Percentiles rank a stretch among this genome's conserved stretches.
These are phyloP conservation scores for Lerista edwardsae DNA, from an alignment of 2,797 vertebrate species.

Conservation along the genomic window DNA sequence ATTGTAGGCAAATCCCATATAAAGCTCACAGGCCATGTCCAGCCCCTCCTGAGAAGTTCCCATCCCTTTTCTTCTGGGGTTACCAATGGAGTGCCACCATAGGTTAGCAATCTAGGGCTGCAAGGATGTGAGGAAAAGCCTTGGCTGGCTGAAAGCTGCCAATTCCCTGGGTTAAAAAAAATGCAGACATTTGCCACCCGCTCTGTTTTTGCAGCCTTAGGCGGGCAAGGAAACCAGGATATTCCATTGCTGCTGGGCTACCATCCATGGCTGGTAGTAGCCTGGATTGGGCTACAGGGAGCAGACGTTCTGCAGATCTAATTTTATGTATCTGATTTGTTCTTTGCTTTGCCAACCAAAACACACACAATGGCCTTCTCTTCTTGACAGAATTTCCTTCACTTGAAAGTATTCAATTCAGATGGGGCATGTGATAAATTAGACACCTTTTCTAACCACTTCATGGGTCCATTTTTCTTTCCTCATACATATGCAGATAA, in stretches of 20 bases:
- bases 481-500: constrained; percentile 18
- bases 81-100: no score
- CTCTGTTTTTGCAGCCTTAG: not conserved
- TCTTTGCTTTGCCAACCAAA: not conserved
- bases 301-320: not conserved
- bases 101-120: no score
- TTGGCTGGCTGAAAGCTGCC: no score
- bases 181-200: not conserved
- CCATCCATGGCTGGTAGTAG: not conserved
- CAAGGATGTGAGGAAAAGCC: no score
- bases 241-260: not conserved
- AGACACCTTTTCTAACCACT: not conserved
- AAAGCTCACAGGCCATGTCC: no score
- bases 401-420: not conserved
- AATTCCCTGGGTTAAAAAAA: no score
- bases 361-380: not conserved
- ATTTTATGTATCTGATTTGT: not conserved
- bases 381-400: not conserved
- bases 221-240: not conserved
- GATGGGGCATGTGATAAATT: not conserved
- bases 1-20: no score
- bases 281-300: not conserved
- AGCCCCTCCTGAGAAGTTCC: no score
- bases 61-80: no score
- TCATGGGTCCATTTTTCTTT: not conserved